Evolutionary conservation across 2,113 vertebrate genomes (phyloP).

Genomic region (Esox niger): DNA sequence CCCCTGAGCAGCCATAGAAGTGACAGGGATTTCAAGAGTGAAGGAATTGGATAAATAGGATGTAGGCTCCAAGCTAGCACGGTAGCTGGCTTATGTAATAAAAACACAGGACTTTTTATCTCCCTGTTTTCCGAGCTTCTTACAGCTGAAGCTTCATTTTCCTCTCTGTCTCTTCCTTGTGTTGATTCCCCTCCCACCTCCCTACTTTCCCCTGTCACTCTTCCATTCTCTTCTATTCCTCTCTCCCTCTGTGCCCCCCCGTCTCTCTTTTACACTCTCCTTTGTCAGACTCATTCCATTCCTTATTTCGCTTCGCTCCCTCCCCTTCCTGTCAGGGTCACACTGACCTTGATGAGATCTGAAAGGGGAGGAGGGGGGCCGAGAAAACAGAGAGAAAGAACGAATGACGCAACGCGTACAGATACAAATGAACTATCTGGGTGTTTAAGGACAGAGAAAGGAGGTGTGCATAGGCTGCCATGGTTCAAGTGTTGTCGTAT

Average conservation of each 20-base stretch:
- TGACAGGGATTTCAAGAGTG: constrained; percentile 21
- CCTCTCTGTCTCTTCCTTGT: constrained; percentile 18
- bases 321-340: constrained; percentile 34
- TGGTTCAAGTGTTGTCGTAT: constrained; percentile 15
- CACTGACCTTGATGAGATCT: constrained; percentile 51
- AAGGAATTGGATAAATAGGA: constrained; percentile 28
- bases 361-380: constrained; percentile 7
- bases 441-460: constrained; percentile 15
- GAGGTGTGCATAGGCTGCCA: not conserved
- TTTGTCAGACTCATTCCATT: not conserved
- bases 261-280: constrained; percentile 8
- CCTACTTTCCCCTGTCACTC: constrained; percentile 13
- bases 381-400: not conserved
- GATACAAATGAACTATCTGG: not conserved
- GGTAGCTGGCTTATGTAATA: constrained; percentile 3
- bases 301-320: not conserved
- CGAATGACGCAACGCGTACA: not conserved
- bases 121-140: constrained; percentile 18
- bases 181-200: not conserved
- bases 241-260: not conserved
- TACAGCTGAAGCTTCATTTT: constrained; percentile 33
- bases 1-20: constrained; percentile 26
- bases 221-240: not conserved
- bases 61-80: constrained; percentile 3
- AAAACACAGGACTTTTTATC: not conserved